Base-by-base conservation (phyloP, 2,888 invertebrate species). In the Crocallis elinguaria region DNA sequence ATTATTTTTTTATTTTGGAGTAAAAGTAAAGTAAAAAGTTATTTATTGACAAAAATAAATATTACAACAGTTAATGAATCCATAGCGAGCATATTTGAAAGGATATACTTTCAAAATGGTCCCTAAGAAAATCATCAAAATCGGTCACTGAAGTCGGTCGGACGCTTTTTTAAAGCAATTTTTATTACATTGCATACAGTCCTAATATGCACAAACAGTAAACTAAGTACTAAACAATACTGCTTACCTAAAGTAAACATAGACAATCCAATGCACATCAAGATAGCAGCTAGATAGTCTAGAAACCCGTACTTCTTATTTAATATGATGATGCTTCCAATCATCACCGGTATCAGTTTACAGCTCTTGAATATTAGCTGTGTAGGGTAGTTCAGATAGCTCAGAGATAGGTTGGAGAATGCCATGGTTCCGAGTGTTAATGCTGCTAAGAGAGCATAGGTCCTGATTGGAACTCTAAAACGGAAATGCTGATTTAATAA, bases 341-440 rank as follows among this genome's bases (percentile, higher is more conserved):
- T 94, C 79, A 99, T 94, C 0, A 99, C 99, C 0, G 99, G 99
- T 69, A 99, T 97, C 0, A 99, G 92, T 82, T 99, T 99, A 84
- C 99, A 99, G 80, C 98, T 98, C 83, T 99, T 99, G 80, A 99
- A 99, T 71, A 99, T 98, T 32, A 99, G 95, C 92, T 98, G 98
- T 0, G 98, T 99, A 0, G 99, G 98, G 84, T 98, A 99, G 84
- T 99, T 99, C 8, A 99, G 92, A 82, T 98, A 98, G 39, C 97
- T 98, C 8, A 99, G 92, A 0, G 98, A 97, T 2, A 98, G 94
- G 84, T 99, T 99, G 0, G 98, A 98, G 59, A 98, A 93, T 0
- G 98, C 97, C 98, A 99, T 99, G 1, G 99, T 99, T 2, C 97
- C 98, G 11, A 99, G 92, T 0, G 98, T 98, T 38, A 98, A 88